A percentile compares a stretch with the other conserved stretches of the same genome.
phyloP scores from a whole-genome alignment of 2,113 vertebrate genomes.

The Lynx canadensis region DNA sequence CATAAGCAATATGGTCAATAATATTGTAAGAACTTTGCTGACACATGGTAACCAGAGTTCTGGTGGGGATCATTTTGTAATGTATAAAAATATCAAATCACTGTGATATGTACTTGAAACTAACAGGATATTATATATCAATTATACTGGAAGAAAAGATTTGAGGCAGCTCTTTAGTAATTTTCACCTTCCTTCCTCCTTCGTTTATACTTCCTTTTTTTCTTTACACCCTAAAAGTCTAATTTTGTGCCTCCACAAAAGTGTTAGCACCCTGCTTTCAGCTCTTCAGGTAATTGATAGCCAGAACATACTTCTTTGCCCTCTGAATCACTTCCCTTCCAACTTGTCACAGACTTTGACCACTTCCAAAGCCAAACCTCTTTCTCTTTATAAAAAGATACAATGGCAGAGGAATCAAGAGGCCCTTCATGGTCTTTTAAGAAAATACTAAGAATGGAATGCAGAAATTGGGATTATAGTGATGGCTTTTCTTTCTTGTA shows the following conservation, averaged over 20 bases:
- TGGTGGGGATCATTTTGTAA: background rate
- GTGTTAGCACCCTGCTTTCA: background rate
- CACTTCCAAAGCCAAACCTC: background rate
- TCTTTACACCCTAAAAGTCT: background rate
- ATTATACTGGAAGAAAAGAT: background rate
- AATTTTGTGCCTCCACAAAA: slow-evolving; percentile 8
- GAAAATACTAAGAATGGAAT: slow-evolving; percentile 1
- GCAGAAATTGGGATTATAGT: background rate
- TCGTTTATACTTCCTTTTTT: background rate
- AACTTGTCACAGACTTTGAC: background rate
- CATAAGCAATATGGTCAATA: background rate
- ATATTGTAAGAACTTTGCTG: background rate
- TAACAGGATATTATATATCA: background rate
- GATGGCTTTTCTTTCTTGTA: background rate
- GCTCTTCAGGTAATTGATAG: slow-evolving; percentile 3
- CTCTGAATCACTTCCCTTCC: background rate
- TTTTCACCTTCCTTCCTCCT: background rate
- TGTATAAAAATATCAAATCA: background rate
- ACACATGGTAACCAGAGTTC: background rate
- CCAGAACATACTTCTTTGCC: background rate
- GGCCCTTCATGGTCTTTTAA: background rate
- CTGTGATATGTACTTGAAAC: background rate
- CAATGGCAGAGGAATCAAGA: background rate
- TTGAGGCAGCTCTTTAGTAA: background rate
- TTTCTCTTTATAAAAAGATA: background rate